Percentiles rank a stretch among this genome's conserved stretches.
Evolutionary conservation across 2,113 vertebrate species (phyloP).

Genomic region (Pheucticus melanocephalus): DNA sequence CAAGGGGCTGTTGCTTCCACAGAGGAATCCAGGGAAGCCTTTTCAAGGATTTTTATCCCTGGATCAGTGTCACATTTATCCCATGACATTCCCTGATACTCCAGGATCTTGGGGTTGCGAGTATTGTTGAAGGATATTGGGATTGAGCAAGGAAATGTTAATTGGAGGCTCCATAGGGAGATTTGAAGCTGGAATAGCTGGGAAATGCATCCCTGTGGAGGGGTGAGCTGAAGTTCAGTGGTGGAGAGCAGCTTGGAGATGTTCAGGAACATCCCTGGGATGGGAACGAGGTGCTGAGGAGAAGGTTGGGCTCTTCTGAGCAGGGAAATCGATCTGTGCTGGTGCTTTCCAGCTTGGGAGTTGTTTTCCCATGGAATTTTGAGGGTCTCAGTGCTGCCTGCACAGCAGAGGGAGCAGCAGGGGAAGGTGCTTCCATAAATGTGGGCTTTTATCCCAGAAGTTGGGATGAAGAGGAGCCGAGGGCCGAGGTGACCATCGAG

Average conservation of each 20-base stretch:
- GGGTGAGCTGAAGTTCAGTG: background rate
- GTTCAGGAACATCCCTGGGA: background rate
- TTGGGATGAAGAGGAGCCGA: background rate
- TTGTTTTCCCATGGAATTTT: accelerated
- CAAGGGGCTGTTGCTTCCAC: background rate
- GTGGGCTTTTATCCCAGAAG: background rate
- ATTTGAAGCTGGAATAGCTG: background rate
- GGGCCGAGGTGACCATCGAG: accelerated
- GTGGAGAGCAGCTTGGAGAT: background rate
- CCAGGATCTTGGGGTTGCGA: background rate
- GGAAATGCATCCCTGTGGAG: background rate
- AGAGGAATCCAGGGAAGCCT: background rate
- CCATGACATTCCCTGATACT: background rate
- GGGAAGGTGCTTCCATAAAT: background rate
- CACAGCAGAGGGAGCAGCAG: background rate
- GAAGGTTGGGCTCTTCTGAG: background rate
- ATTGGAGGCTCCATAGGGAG: background rate
- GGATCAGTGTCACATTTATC: background rate
- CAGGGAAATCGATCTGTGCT: accelerated
- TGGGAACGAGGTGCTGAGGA: background rate
- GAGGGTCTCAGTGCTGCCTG: accelerated
- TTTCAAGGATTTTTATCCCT: background rate
- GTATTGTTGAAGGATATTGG: background rate
- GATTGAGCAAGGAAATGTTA: background rate
- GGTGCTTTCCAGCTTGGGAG: background rate